phyloP scores from a whole-genome alignment of 2,888 invertebrate genomes.

The Meloe dianella region DNA sequence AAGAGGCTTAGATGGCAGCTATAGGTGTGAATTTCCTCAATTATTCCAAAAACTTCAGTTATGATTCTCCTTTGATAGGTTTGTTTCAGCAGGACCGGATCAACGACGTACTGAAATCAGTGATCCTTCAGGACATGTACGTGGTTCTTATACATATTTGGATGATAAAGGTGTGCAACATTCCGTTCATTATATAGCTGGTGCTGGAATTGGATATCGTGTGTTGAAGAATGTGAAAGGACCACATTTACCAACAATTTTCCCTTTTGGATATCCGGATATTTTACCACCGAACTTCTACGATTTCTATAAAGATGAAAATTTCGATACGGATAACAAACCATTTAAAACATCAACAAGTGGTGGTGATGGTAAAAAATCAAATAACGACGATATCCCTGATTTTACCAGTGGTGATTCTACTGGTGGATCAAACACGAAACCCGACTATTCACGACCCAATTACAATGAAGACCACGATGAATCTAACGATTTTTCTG shows the following conservation, averaged over 20 bases:
- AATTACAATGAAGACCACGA: slow-evolving; percentile 27
- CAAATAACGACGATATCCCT: slow-evolving; percentile 15
- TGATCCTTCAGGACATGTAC: slow-evolving; percentile 73
- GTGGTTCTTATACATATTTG: slow-evolving; percentile 78
- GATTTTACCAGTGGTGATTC: slow-evolving; percentile 31
- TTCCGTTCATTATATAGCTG: slow-evolving; percentile 80
- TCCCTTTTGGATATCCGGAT: slow-evolving; percentile 62
- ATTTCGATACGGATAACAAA: slow-evolving; percentile 63
- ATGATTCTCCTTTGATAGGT: slow-evolving; percentile 59
- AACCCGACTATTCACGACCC: neutral
- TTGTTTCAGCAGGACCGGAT: slow-evolving; percentile 78
- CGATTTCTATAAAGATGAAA: slow-evolving; percentile 46
- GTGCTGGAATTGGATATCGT: slow-evolving; percentile 78
- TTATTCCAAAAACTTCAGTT: neutral
- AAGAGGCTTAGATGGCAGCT: slow-evolving; percentile 74
- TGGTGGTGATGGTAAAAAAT: slow-evolving; percentile 23
- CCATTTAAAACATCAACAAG: slow-evolving; percentile 60
- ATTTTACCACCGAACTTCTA: slow-evolving; percentile 59
- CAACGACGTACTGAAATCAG: slow-evolving; percentile 77
- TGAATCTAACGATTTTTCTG: slow-evolving; percentile 30
- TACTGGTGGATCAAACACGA: slow-evolving; percentile 15
- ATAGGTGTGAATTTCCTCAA: slow-evolving; percentile 60
- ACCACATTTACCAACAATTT: slow-evolving; percentile 67
- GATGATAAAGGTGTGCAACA: slow-evolving; percentile 80
- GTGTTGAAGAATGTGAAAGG: slow-evolving; percentile 75